Conservation (phyloP, 2,797 vertebrate genomes). For the Remorina albescens region DNA sequence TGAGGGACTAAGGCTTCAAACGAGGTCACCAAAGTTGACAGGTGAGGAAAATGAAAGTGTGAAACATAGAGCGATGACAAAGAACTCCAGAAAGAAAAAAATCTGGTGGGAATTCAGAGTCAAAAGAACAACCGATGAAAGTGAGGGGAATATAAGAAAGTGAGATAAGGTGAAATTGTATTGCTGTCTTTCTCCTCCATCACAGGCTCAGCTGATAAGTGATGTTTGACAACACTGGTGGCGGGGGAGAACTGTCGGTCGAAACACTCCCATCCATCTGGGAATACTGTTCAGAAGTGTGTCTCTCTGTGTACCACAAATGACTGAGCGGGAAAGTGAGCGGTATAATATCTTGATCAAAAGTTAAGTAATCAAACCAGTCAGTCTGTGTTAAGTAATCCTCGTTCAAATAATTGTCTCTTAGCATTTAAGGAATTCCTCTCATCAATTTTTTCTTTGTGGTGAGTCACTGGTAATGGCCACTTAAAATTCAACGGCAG, state of each 20-base stretch:
- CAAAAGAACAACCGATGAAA: constrained; percentile 18
- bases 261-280: constrained; percentile 62
- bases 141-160: constrained; percentile 42
- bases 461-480: not conserved
- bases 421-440: too few species aligned
- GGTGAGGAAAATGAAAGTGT: constrained; percentile 45
- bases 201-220: constrained; percentile 56
- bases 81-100: constrained; percentile 14
- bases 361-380: not conserved
- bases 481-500: not conserved
- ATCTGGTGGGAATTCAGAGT: constrained; percentile 41
- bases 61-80: constrained; percentile 49
- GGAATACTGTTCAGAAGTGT: constrained; percentile 27
- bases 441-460: not conserved
- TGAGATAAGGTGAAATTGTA: constrained; percentile 69
- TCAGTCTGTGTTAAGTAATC: not conserved
- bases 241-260: constrained; percentile 58
- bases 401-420: too few species aligned
- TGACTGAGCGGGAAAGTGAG: not conserved
- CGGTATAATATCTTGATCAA: not conserved
- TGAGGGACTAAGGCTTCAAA: not conserved
- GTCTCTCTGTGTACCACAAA: constrained; percentile 10
- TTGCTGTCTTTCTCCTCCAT: constrained; percentile 57
- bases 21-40: constrained; percentile 35
- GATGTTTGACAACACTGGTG: constrained; percentile 71